Percentiles rank a stretch among this genome's conserved stretches.
Conservation (phyloP, 2,113 vertebrate species). For the Fulica atra region DNA sequence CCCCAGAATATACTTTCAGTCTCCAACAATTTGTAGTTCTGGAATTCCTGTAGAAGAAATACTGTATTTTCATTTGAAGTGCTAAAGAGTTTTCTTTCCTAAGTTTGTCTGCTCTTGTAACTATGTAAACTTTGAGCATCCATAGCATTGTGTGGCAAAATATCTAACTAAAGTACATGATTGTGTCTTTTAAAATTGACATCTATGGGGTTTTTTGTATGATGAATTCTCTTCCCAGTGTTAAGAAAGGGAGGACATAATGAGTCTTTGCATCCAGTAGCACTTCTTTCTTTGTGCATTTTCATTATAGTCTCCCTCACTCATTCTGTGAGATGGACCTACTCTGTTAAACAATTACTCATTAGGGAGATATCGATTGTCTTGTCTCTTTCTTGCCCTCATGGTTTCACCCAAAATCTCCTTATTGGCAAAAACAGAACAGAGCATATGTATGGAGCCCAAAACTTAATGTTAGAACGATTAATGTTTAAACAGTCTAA, state of each 20-base stretch:
- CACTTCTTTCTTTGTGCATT: background rate
- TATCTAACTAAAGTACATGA: background rate
- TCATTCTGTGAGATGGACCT: background rate
- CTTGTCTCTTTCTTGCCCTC: background rate
- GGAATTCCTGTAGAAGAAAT: background rate
- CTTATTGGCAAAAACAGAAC: background rate
- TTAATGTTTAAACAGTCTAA: background rate
- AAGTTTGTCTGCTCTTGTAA: background rate
- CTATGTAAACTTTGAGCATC: background rate
- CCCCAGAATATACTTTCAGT: background rate
- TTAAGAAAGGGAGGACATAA: background rate
- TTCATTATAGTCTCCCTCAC: background rate
- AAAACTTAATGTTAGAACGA: background rate
- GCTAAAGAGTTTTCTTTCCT: background rate
- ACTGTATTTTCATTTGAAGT: background rate
- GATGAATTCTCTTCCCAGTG: background rate
- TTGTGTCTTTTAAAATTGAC: background rate
- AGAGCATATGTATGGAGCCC: background rate
- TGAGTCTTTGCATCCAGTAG: background rate
- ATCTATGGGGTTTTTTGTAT: background rate
- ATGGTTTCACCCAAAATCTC: background rate
- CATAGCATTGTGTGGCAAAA: background rate
- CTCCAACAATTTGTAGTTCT: background rate
- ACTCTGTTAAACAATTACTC: background rate
- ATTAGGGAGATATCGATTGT: background rate